Evolutionary conservation across 2,113 vertebrate species (phyloP), one percentile per base, ranked within the genome.

Genomic region (Chelonoidis abingdonii): DNA sequence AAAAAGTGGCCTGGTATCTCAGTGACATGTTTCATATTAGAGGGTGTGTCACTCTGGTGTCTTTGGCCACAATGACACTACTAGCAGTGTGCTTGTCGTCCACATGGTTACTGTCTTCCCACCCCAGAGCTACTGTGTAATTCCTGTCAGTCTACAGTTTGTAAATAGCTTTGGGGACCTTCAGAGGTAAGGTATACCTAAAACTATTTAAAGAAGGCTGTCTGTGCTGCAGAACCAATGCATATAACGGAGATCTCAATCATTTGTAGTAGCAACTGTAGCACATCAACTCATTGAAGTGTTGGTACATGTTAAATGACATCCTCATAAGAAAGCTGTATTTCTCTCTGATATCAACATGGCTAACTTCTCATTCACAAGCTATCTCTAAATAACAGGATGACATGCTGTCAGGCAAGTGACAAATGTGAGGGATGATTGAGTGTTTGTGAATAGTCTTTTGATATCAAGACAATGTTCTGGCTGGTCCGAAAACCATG

Each of bases 1-100:
- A 84, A 89, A 2, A 49, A 13, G 3, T 89, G 62, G 47, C 24
- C 78, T 80, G 83, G 27, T 93, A 80, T 82, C 52, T 89, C 85
- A 89, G 87, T 59, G 85, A 72, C 57, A 54, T 5, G 75, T 87
- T 87, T 83, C 47, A 53, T 93, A 24, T 10, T 87, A 59, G 29
- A 79, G 44, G 44, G 91, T 27, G 59, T 52, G 29, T 24, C 1
- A n/a, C 31, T 84, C 57, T 35, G 47, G 11, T 72, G 31, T 35
- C 89, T 93, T 19, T 47, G n/a, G 10, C 80, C 93, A 86, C 35
- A 93, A 86, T 86, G 35, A 88, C 31, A 83, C 44, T 44, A 94
- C n/a, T 53, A 93, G 80, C 47, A 50, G 76, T 9, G 10, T 47
- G 38, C 41, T 76, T 47, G 11, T 52, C 9, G 27, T 49, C 87